phyloP scores from a whole-genome alignment of 2,113 vertebrate species.

The Hippocampus zosterae region DNA sequence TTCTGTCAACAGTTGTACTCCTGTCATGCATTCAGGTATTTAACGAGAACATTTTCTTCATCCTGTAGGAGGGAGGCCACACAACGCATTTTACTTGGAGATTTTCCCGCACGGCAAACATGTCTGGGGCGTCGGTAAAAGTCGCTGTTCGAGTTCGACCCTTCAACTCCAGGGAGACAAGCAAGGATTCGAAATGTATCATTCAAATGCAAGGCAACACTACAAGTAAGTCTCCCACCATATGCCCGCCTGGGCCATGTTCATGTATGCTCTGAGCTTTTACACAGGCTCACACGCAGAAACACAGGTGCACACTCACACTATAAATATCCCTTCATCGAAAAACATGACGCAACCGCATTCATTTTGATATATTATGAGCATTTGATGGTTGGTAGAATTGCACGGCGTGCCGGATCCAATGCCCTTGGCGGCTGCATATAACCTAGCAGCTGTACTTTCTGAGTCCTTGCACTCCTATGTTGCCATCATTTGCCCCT shows the following conservation, averaged over 20 bases:
- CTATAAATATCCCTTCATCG: neutral
- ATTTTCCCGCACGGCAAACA: constrained; percentile 57
- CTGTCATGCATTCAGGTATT: neutral
- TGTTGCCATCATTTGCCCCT: constrained; percentile 27
- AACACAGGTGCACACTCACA: constrained; percentile 12
- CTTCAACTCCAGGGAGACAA: constrained; percentile 91
- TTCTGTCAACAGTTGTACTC: neutral
- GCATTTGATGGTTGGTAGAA: neutral
- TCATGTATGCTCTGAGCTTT: neutral
- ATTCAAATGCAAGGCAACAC: constrained; percentile 99
- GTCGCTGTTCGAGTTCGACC: constrained; percentile 94
- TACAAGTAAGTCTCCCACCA: constrained; percentile 84
- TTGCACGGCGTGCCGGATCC: neutral
- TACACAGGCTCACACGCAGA: constrained; percentile 17
- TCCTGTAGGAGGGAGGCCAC: constrained; percentile 35
- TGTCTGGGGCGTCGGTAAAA: constrained; percentile 98
- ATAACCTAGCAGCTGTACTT: neutral
- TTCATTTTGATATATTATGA: neutral
- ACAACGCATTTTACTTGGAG: constrained; percentile 36
- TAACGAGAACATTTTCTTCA: constrained; percentile 15
- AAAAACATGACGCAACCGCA: neutral
- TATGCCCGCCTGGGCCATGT: constrained; percentile 9
- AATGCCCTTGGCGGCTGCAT: neutral
- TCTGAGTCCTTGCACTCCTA: neutral
- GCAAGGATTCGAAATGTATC: constrained; percentile 98